Base-by-base conservation (phyloP, 2,888 invertebrate species). In the Allygus modestus region DNA sequence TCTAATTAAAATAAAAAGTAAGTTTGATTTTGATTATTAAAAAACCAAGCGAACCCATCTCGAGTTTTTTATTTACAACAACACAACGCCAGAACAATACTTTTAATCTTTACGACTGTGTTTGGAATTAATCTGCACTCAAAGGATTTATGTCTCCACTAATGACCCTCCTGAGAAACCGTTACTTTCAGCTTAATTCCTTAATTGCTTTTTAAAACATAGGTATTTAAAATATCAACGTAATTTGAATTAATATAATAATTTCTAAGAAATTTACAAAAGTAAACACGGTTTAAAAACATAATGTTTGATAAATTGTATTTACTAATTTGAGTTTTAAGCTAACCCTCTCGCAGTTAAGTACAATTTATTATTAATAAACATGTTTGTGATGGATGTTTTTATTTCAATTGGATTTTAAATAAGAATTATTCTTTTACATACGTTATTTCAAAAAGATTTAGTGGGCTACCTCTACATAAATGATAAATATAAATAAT, bases 61-160 rank as follows among this genome's bases (percentile, higher is more conserved):
- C 58, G 23, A 23, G 58, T 23, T 51, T 46, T 58, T 58, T 23
- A 65, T 65, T 65, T 65, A 26, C 31, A 65, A 31, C 12, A 28
- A 4, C 58, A 23, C 20, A 17, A 20, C 12, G 65, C 28, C 65
- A 65, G 65, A 65, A 65, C 65, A 65, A 65, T 65, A 65, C 65
- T 65, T 65, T 65, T 65, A 65, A 65, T 65, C 65, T 65, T 65
- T 65, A 65, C 65, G 65, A 65, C 65, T 31, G 20, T 58, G 65
- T 65, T 65, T 65, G 65, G 65, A 65, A 65, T 65, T 65, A 65
- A 65, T 65, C 65, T 65, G 65, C 65, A 31, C 65, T 31, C 65
- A 65, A 65, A 65, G 65, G 65, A 65, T 65, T 65, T 65, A 65
- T 65, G 65, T 65, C 65, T 28, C 65, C 65, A 65, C 65, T 65